Conservation (phyloP, 2,888 invertebrate genomes). For the Drosophila mettleri region DNA sequence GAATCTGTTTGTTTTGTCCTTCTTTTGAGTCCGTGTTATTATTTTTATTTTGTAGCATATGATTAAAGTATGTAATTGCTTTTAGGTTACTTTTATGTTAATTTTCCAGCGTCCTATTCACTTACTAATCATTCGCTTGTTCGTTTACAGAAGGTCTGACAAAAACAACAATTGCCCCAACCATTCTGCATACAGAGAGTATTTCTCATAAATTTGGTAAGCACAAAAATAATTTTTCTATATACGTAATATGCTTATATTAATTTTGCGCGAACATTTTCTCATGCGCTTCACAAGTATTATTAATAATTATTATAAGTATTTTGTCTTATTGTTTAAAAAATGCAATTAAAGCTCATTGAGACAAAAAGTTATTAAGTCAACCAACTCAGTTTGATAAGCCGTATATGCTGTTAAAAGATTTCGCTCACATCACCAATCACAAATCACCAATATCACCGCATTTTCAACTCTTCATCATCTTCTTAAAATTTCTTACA, state of each 20-base stretch:
- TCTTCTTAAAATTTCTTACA: slow-evolving; percentile 44
- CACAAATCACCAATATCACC: slow-evolving; percentile 61
- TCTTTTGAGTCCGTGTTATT: slow-evolving; percentile 56
- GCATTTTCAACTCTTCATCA: slow-evolving; percentile 47
- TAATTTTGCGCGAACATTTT: slow-evolving; percentile 52
- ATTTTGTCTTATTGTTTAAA: slow-evolving; percentile 48
- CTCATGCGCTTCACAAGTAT: slow-evolving; percentile 55
- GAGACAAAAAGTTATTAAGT: slow-evolving; percentile 43
- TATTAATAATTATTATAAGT: slow-evolving; percentile 19
- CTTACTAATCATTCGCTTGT: slow-evolving; percentile 35
- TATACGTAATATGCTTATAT: slow-evolving; percentile 11
- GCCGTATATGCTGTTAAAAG: slow-evolving; percentile 37
- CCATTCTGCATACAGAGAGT: slow-evolving; percentile 43
- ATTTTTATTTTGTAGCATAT: slow-evolving; percentile 64
- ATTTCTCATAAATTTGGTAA: slow-evolving; percentile 55
- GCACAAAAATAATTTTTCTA: slow-evolving; percentile 10
- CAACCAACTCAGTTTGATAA: slow-evolving; percentile 19
- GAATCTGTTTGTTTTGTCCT: slow-evolving; percentile 53
- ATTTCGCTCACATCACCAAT: slow-evolving; percentile 53
- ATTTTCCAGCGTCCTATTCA: neutral
- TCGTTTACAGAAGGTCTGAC: slow-evolving; percentile 70
- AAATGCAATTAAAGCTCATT: slow-evolving; percentile 80
- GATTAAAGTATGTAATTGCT: slow-evolving; percentile 52
- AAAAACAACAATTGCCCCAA: slow-evolving; percentile 60
- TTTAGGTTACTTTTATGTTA: slow-evolving; percentile 62